phyloP scores from a whole-genome alignment of 2,113 vertebrate species.

The rat (Rattus norvegicus) region DNA sequence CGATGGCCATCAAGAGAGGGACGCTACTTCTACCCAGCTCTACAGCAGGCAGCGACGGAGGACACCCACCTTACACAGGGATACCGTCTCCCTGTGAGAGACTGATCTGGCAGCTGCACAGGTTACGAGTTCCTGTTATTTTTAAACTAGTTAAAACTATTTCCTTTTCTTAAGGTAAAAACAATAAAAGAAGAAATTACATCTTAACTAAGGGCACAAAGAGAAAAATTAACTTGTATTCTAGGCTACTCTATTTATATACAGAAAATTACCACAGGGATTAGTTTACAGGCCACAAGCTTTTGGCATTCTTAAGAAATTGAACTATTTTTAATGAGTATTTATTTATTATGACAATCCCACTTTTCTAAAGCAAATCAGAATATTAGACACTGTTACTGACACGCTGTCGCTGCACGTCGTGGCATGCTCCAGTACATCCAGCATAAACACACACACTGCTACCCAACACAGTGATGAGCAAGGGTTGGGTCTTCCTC shows the following conservation, averaged over 20 bases:
- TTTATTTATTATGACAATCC: background rate
- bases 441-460: background rate
- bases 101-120: background rate
- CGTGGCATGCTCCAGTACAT: too few relatives aligned
- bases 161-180: background rate
- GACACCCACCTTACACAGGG: background rate
- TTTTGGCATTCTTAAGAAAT: background rate
- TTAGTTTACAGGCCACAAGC: slow-evolving; percentile 19
- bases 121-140: background rate
- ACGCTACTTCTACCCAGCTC: background rate
- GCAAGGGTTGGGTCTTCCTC: background rate
- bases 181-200: background rate
- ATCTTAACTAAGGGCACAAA: background rate
- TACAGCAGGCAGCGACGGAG: background rate
- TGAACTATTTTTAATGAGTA: background rate
- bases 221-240: background rate
- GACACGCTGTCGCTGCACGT: background rate
- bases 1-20: background rate
- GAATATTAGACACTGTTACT: slow-evolving; percentile 20
- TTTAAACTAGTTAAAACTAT: slow-evolving; percentile 27
- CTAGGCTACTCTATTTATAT: background rate
- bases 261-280: background rate
- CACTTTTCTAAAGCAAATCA: slow-evolving; percentile 10
- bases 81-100: background rate
- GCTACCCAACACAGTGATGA: background rate